These are phyloP conservation scores for Agapornis canus DNA, from an alignment of 2,797 vertebrate species.

Conservation along the genomic window DNA sequence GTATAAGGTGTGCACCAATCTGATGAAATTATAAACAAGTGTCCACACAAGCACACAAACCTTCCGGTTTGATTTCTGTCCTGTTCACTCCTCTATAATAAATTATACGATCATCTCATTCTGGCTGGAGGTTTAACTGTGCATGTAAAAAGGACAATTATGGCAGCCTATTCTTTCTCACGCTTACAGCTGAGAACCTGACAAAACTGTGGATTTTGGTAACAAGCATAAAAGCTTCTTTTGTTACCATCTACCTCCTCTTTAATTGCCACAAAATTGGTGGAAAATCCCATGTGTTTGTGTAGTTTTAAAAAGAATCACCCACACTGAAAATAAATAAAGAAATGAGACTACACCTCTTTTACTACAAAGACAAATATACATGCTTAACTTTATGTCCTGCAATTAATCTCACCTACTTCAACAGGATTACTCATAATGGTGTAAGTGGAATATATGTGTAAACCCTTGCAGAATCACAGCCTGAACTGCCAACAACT, in stretches of 20 bases:
- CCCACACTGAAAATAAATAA: not conserved
- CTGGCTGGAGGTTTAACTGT: conserved; percentile 61
- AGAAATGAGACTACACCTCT: not conserved
- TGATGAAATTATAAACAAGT: conserved; percentile 76
- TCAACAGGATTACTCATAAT: conserved; percentile 21
- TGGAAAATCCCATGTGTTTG: not conserved
- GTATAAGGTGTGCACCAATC: conserved; percentile 65
- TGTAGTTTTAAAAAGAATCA: not conserved
- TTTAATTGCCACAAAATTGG: not conserved
- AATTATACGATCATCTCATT: conserved; percentile 65
- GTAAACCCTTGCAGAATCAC: conserved; percentile 26
- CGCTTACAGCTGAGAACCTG: not conserved
- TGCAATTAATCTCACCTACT: conserved; percentile 45
- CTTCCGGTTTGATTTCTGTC: conserved; percentile 57
- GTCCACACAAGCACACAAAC: conserved; percentile 59
- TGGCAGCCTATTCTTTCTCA: conserved; percentile 56
- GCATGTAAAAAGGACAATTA: conserved; percentile 64
- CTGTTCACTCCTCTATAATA: conserved; percentile 66
- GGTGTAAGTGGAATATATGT: not conserved
- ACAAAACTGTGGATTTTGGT: conserved; percentile 5
- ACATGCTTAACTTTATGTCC: conserved; percentile 23
- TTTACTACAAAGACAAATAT: conserved; percentile 5
- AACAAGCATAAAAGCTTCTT: not conserved
- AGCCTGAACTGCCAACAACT: not conserved
- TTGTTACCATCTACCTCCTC: not conserved